phyloP scores from a whole-genome alignment of 2,797 vertebrate genomes.

The Hydrocynus forskahlii region DNA sequence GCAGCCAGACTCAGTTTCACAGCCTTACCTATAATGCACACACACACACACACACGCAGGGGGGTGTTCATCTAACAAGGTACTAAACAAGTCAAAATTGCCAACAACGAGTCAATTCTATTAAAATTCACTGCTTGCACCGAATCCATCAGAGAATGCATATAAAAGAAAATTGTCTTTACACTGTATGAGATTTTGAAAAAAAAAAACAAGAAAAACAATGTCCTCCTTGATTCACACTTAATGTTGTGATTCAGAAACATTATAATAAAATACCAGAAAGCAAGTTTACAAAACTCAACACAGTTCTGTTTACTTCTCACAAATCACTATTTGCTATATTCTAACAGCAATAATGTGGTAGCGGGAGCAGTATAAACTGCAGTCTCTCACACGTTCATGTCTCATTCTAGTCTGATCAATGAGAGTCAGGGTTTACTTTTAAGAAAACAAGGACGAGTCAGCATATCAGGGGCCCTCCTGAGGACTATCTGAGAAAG shows the following conservation, averaged over 20 bases:
- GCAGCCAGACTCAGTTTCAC: conserved; percentile 74
- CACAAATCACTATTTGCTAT: neutral
- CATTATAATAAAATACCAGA: neutral
- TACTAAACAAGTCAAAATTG: neutral
- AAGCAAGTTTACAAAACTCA: neutral
- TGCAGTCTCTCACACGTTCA: neutral
- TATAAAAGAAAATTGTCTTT: neutral
- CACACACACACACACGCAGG: neutral
- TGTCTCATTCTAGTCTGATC: neutral
- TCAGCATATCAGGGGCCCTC: neutral
- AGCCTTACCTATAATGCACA: conserved; percentile 54
- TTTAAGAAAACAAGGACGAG: neutral
- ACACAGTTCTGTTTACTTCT: neutral
- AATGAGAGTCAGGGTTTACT: neutral
- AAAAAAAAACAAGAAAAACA: neutral
- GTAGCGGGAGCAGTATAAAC: neutral
- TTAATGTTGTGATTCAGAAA: neutral
- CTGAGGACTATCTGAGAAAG: neutral
- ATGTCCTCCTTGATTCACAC: neutral
- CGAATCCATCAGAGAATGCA: neutral
- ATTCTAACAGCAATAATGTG: neutral
- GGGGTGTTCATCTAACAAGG: neutral
- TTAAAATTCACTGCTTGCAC: neutral
- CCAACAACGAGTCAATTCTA: neutral
- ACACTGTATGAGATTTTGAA: neutral